A percentile compares a stretch with the other conserved stretches of the same genome.
Evolutionary conservation across 2,797 vertebrate genomes (phyloP).

Genomic region (Muraenolepis orangiensis): DNA sequence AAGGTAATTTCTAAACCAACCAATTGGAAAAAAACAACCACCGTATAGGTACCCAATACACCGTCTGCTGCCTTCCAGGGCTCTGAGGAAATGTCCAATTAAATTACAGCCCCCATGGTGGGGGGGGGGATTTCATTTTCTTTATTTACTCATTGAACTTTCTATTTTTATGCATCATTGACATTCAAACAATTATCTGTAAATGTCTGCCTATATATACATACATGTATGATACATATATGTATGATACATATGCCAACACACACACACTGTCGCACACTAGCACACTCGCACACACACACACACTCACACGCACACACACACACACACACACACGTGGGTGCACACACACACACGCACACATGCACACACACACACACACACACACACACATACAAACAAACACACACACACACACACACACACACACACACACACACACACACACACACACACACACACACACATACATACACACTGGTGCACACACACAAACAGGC

Average conservation of each 20-base stretch:
- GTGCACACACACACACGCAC: neutral
- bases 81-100: constrained; percentile 59
- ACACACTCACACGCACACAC: neutral
- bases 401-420: no score
- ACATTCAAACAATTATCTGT: constrained; percentile 24
- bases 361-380: neutral
- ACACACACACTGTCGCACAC: neutral
- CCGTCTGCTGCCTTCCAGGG: constrained; percentile 36
- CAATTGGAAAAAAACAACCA: constrained; percentile 68
- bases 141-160: constrained; percentile 13
- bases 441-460: neutral
- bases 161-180: constrained; percentile 38
- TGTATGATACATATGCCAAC: neutral
- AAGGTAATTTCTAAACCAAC: constrained; percentile 69
- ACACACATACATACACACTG: neutral
- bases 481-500: no score
- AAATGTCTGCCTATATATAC: neutral
- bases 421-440: neutral
- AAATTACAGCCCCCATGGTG: constrained; percentile 37
- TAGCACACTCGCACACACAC: neutral
- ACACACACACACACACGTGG: no score
- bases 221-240: no score
- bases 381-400: neutral
- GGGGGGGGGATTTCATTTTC: constrained; percentile 24
- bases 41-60: constrained; percentile 44